These are phyloP conservation scores for Acanthisitta chloris DNA, from an alignment of 2,113 vertebrate genomes.

Conservation along the genomic window DNA sequence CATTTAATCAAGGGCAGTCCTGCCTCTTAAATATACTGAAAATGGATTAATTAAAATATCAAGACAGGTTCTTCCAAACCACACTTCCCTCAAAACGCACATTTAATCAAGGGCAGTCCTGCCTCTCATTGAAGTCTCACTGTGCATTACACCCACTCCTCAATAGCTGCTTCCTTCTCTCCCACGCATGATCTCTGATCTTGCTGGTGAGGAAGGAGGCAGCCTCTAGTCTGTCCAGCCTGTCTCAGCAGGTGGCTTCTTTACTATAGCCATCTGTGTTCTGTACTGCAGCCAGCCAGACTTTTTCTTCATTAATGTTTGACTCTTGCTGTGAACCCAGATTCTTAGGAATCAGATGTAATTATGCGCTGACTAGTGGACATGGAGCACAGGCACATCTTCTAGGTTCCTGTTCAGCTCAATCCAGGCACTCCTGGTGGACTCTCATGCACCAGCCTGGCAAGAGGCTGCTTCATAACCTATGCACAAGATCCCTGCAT, in stretches of 20 bases:
- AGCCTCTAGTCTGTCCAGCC: background rate
- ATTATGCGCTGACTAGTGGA: background rate
- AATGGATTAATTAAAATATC: background rate
- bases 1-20: background rate
- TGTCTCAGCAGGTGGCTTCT: conserved; percentile 4
- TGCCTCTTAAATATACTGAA: background rate
- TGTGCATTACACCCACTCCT: background rate
- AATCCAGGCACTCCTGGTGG: background rate
- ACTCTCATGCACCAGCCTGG: background rate
- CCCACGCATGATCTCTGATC: background rate
- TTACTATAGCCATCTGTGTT: background rate
- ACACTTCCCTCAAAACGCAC: background rate
- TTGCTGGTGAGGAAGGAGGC: background rate
- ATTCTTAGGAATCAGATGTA: background rate
- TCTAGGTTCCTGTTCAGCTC: background rate
- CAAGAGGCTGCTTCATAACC: background rate
- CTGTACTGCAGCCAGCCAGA: background rate
- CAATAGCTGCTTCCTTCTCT: background rate
- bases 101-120: background rate
- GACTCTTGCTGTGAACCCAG: background rate
- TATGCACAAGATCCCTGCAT: background rate
- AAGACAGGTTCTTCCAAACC: background rate
- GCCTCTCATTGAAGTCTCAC: background rate
- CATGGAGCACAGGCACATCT: background rate
- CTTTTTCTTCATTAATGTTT: background rate